Evolutionary conservation across 2,797 vertebrate species (phyloP).

Genomic region (Salarias fasciatus): DNA sequence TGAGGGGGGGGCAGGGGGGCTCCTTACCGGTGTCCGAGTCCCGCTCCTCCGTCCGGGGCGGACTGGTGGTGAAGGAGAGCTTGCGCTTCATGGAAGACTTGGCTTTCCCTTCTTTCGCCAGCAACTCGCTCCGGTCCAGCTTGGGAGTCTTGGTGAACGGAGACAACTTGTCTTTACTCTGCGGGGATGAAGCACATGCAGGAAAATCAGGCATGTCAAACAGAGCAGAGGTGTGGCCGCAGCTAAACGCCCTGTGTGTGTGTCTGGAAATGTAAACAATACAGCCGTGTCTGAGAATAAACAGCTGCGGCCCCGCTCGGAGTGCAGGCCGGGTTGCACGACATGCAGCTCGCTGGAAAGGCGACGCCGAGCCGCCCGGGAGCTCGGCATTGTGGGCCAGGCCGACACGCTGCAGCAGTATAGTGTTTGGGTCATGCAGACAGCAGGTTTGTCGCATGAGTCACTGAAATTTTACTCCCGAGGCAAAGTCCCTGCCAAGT

Average conservation of each 20-base stretch:
- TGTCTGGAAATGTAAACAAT: slow-evolving; percentile 16
- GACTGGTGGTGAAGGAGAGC: slow-evolving; percentile 96
- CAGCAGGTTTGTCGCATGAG: slow-evolving; percentile 30
- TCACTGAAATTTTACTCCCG: slow-evolving; percentile 36
- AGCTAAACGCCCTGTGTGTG: background rate
- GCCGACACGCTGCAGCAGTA: slow-evolving; percentile 21
- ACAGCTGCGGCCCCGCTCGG: slow-evolving; percentile 9
- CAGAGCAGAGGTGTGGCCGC: slow-evolving; percentile 15
- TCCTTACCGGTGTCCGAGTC: slow-evolving; percentile 95
- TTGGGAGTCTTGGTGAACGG: slow-evolving; percentile 96
- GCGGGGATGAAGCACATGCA: slow-evolving; percentile 23
- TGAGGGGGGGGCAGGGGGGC: slow-evolving; percentile 32
- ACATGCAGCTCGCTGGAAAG: slow-evolving; percentile 32
- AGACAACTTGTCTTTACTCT: slow-evolving; percentile 99
- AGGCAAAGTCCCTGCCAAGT: slow-evolving; percentile 18
- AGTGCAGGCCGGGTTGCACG: slow-evolving; percentile 11
- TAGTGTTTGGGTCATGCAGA: slow-evolving; percentile 32
- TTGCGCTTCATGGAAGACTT: slow-evolving; percentile 99
- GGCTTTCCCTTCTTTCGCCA: slow-evolving; percentile 94
- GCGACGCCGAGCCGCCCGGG: slow-evolving; percentile 14
- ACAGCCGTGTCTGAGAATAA: slow-evolving; percentile 17
- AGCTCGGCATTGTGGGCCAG: slow-evolving; percentile 34
- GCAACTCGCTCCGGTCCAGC: slow-evolving; percentile 92
- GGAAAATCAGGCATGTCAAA: slow-evolving; percentile 3
- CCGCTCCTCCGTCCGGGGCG: slow-evolving; percentile 92